Base-by-base conservation (phyloP, 2,888 invertebrate species). In the Phymatocera aterrima region DNA sequence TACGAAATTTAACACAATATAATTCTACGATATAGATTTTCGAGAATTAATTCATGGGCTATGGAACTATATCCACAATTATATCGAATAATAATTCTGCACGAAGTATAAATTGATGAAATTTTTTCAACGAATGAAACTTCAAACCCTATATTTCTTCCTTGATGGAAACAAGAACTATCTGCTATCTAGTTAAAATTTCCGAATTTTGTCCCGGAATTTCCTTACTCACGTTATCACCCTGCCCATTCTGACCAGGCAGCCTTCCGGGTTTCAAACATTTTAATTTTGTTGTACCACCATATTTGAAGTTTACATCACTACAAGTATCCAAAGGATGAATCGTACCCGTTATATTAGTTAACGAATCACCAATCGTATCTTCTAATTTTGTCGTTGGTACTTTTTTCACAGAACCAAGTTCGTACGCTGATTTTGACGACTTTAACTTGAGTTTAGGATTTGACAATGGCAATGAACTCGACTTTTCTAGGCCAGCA, bases 291-390 rank as follows among this genome's bases (percentile, higher is more conserved):
- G 96, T 95, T 0, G 95, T 95, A 5, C 96, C 96, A 84, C 95
- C 95, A 86, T 95, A 97, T 81, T 94, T 95, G 64, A 96, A 96
- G 86, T 94, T 95, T 0, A 96, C 95, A 86, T 96, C 96, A 79
- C 90, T 89, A 78, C 94, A 94, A 85, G 95, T 94, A 82, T 96
- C 95, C 3, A 97, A 86, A 0, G 97, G 97, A 91, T 96, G 96
- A 34, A 91, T 83, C 0, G 88, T 88, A 2, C 90, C 88, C 4
- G 83, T 84, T 10, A 89, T 65, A 82, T 85, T 88, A 70, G 93
- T 93, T 1, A 92, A 87, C 0, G 91, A 88, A 0, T 93, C 92
- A 46, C 89, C 89, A 0, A 86, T 87, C 15, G 92, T 92, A 3
- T 91, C 90, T 80, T 90, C 90, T 12, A 90, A 81, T 18, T 88